These are phyloP conservation scores for Metridium senile DNA, from an alignment of 92 coral and sea anemone genomes.

Conservation along the genomic window DNA sequence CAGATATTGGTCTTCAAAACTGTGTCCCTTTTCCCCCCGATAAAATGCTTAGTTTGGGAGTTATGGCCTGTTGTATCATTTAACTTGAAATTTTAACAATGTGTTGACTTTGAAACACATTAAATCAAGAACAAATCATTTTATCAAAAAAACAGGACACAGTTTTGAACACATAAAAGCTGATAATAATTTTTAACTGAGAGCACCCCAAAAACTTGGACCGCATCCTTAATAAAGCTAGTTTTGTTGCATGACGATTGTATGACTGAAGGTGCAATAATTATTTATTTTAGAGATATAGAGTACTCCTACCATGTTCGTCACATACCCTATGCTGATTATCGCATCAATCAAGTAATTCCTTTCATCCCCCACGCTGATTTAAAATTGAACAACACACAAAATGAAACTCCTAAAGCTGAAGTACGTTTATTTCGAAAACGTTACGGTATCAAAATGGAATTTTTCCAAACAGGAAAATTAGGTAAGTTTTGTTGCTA, in stretches of 20 bases:
- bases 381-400: conserved; percentile 1
- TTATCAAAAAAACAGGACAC: too few relatives aligned
- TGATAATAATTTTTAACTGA: too few relatives aligned
- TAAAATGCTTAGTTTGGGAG: too few relatives aligned
- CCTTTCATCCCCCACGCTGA: conserved; percentile 61
- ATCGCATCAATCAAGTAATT: conserved; percentile 84
- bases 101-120: too few relatives aligned
- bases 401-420: neutral
- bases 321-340: conserved; percentile 90
- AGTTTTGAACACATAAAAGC: too few relatives aligned
- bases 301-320: conserved; percentile 88
- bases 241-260: neutral
- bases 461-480: conserved; percentile 86
- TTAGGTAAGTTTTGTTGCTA: conserved; percentile 57
- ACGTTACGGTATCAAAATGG: conserved; percentile 94
- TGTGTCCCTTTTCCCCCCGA: too few relatives aligned
- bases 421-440: conserved; percentile 75
- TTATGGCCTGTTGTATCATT: too few relatives aligned
- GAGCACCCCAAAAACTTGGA: too few relatives aligned
- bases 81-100: too few relatives aligned
- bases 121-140: too few relatives aligned
- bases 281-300: conserved; percentile 57
- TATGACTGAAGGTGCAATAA: neutral
- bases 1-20: too few relatives aligned
- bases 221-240: neutral